Conservation (phyloP, 2,888 invertebrate species). For the Empis livida region DNA sequence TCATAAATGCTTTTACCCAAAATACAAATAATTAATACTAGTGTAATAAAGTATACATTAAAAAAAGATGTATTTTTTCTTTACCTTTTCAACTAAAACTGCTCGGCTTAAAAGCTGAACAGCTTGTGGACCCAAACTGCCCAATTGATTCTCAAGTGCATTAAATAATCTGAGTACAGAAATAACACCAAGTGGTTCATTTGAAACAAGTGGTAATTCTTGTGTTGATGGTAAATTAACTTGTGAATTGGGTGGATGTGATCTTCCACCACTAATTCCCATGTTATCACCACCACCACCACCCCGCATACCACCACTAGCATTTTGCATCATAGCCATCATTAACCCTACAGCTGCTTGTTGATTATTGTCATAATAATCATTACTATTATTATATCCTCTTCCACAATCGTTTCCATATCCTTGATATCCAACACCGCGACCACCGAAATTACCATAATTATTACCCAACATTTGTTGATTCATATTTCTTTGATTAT, state of each 20-base stretch:
- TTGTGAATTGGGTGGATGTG: no score
- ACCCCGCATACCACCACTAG: background rate
- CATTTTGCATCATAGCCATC: no score
- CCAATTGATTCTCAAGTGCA: slow-evolving; percentile 12
- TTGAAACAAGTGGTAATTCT: background rate
- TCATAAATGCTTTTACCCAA: no score
- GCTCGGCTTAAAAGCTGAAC: slow-evolving; percentile 11
- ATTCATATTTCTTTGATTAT: background rate
- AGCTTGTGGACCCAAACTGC: slow-evolving; percentile 12
- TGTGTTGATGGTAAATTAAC: no score
- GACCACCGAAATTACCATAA: background rate
- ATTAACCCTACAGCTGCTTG: no score
- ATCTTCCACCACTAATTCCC: background rate
- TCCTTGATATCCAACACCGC: background rate
- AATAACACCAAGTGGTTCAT: slow-evolving; percentile 9
- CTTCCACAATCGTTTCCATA: background rate
- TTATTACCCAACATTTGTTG: background rate
- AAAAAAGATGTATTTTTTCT: slow-evolving; percentile 1
- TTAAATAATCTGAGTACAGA: slow-evolving; percentile 10
- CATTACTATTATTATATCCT: background rate
- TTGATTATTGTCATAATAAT: no score
- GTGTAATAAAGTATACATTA: background rate
- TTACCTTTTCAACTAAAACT: slow-evolving; percentile 12
- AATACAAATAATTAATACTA: no score
- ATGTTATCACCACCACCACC: background rate